Percentiles rank a stretch among this genome's conserved stretches.
phyloP scores from a whole-genome alignment of 2,888 invertebrate species.

The Volucella zonaria region DNA sequence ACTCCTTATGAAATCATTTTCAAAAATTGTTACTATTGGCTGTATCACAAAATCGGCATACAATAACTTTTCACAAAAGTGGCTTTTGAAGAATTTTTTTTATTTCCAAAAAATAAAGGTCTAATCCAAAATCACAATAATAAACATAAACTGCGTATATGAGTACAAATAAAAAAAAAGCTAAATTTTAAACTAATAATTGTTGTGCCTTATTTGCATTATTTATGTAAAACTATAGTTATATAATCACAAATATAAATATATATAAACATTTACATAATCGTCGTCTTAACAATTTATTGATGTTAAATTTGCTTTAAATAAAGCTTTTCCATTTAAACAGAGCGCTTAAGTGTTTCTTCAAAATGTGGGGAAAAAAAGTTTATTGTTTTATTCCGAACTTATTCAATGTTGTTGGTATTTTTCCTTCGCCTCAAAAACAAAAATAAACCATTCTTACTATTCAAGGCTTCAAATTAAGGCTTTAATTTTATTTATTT shows the following conservation, averaged over 20 bases:
- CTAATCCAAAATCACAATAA: constrained; percentile 9
- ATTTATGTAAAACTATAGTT: constrained; percentile 13
- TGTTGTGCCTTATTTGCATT: constrained; percentile 34
- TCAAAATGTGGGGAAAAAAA: constrained; percentile 7
- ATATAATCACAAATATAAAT: constrained; percentile 12
- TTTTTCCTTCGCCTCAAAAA: constrained; percentile 48
- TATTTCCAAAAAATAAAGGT: constrained; percentile 8
- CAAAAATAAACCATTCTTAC: not conserved
- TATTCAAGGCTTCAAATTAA: constrained; percentile 30
- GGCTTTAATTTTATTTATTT: constrained; percentile 29
- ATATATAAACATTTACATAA: constrained; percentile 1
- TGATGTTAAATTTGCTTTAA: constrained; percentile 29
- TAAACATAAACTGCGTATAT: constrained; percentile 9
- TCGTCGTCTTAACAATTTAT: constrained; percentile 39
- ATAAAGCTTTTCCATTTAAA: constrained; percentile 30
- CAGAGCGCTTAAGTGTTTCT: constrained; percentile 54
- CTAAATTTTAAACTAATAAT: constrained; percentile 14
- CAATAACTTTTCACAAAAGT: constrained; percentile 40
- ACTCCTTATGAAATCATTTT: constrained; percentile 12
- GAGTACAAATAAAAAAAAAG: not conserved
- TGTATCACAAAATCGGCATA: constrained; percentile 46
- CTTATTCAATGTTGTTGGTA: constrained; percentile 48
- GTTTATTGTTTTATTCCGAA: not conserved
- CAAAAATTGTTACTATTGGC: constrained; percentile 3
- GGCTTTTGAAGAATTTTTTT: constrained; percentile 42